phyloP scores from a whole-genome alignment of 2,113 vertebrate genomes.

The Gallinago paraguaiae region DNA sequence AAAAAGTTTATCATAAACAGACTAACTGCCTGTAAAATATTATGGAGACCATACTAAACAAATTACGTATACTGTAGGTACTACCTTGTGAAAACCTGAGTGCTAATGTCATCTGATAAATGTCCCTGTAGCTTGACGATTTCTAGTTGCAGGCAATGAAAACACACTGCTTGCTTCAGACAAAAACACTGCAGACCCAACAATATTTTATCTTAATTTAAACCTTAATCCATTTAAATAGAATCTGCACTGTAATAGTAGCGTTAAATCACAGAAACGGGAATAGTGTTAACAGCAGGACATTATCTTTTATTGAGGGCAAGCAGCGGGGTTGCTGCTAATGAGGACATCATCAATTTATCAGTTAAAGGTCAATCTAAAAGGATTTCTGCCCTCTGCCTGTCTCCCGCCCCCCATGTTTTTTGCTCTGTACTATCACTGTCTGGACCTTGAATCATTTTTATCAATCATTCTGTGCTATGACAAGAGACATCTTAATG shows the following conservation, averaged over 20 bases:
- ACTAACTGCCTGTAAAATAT: slow-evolving; percentile 3
- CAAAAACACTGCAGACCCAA: slow-evolving; percentile 35
- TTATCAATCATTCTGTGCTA: slow-evolving; percentile 2
- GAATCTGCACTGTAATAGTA: slow-evolving; percentile 67
- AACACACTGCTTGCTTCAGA: background rate
- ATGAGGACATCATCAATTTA: slow-evolving; percentile 78
- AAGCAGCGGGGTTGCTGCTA: slow-evolving; percentile 78
- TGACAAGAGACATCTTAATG: slow-evolving; percentile 22
- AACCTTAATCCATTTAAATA: slow-evolving; percentile 68
- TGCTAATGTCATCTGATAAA: background rate
- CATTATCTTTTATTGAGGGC: slow-evolving; percentile 80
- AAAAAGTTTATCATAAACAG: background rate
- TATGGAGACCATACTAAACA: background rate
- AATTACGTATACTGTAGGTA: background rate
- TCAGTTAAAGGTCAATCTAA: slow-evolving; percentile 77
- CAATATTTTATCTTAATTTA: slow-evolving; percentile 69
- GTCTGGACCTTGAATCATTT: background rate
- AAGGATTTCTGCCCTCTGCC: slow-evolving; percentile 62
- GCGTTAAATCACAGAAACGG: slow-evolving; percentile 72
- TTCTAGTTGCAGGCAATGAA: background rate
- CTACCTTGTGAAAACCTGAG: background rate
- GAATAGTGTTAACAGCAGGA: slow-evolving; percentile 74
- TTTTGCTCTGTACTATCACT: background rate
- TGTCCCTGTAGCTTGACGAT: background rate
- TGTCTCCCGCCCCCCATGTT: background rate